Percentiles rank a stretch among this genome's conserved stretches.
These are phyloP conservation scores for Drosophila littoralis DNA, from an alignment of 1,140 invertebrate genomes.

Conservation along the genomic window DNA sequence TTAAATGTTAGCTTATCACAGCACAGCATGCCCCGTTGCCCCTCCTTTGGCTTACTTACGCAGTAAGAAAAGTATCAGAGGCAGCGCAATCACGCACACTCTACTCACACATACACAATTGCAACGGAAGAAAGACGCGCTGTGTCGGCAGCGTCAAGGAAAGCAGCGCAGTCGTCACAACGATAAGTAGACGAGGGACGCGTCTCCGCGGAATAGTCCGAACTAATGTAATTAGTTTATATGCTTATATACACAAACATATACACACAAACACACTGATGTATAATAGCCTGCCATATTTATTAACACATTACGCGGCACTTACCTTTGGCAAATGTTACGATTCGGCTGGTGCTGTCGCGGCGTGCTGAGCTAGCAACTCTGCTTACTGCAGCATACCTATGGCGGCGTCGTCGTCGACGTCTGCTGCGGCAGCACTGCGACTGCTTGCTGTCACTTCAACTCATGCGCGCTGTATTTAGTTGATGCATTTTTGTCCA, in stretches of 20 bases:
- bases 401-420: slow-evolving; percentile 47
- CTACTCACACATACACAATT: slow-evolving; percentile 20
- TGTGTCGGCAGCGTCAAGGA: slow-evolving; percentile 28
- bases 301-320: slow-evolving; percentile 36
- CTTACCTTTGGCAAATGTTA: slow-evolving; percentile 79
- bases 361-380: slow-evolving; percentile 40
- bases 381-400: slow-evolving; percentile 52
- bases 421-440: slow-evolving; percentile 36
- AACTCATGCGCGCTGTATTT: slow-evolving; percentile 57
- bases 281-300: slow-evolving; percentile 15
- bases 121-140: slow-evolving; percentile 33
- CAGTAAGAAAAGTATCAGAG: slow-evolving; percentile 44
- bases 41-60: slow-evolving; percentile 18
- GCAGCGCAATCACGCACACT: slow-evolving; percentile 25
- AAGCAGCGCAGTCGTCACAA: slow-evolving; percentile 37
- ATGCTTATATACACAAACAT: neutral
- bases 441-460: slow-evolving; percentile 45
- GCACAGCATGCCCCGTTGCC: slow-evolving; percentile 44
- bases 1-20: slow-evolving; percentile 53
- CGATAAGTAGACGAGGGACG: slow-evolving; percentile 42
- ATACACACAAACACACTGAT: slow-evolving; percentile 1
- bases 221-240: slow-evolving; percentile 28
- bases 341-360: slow-evolving; percentile 45
- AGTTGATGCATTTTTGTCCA: slow-evolving; percentile 49
- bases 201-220: slow-evolving; percentile 10